phyloP scores from a whole-genome alignment of 2,888 invertebrate genomes.

The Zhengitettix transpicula region DNA sequence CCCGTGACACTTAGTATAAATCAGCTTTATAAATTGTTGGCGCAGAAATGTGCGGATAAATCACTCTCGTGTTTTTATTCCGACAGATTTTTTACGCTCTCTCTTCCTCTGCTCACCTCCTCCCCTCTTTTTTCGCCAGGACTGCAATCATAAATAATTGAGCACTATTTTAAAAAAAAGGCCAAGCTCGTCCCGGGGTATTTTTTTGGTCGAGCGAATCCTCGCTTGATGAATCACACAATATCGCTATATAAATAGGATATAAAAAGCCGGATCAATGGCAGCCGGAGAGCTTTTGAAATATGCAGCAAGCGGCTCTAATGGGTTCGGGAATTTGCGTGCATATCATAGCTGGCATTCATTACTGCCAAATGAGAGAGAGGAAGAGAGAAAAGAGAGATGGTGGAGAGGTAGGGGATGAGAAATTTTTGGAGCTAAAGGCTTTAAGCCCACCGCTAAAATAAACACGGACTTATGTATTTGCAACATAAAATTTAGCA shows the following conservation, averaged over 20 bases:
- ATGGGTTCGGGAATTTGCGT: too few species aligned
- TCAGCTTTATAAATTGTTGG: background rate
- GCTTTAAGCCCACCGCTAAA: too few species aligned
- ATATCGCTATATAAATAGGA: background rate
- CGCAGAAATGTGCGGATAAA: background rate
- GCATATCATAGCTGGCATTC: too few species aligned
- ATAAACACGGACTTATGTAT: too few species aligned
- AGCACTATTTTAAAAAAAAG: background rate
- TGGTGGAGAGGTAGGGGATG: too few species aligned
- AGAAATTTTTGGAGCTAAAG: too few species aligned
- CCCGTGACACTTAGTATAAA: background rate
- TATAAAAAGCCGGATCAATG: background rate
- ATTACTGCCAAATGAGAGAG: too few species aligned
- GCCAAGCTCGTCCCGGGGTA: background rate
- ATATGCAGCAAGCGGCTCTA: background rate
- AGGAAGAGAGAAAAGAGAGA: too few species aligned
- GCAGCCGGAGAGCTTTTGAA: background rate
- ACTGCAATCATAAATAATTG: background rate
- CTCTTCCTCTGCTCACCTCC: background rate
- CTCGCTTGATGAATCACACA: background rate
- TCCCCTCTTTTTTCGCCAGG: background rate
- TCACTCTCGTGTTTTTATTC: background rate
- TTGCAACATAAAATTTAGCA: too few species aligned
- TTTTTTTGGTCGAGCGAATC: background rate
- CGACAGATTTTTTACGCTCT: background rate